phyloP scores from a whole-genome alignment of 2,888 invertebrate species.

The Peribatodes rhomboidaria region DNA sequence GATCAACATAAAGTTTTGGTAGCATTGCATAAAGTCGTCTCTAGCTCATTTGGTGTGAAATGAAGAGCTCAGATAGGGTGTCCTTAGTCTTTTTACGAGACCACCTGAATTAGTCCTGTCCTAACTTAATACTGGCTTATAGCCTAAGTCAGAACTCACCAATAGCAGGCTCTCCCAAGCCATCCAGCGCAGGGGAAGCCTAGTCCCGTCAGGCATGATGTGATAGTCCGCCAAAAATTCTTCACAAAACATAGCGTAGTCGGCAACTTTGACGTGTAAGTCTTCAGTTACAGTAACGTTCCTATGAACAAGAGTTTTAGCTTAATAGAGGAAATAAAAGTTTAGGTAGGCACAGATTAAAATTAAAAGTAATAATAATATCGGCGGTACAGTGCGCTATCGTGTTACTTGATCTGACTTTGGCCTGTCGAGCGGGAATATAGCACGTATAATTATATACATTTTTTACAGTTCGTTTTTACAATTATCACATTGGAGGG shows the following conservation, averaged over 20 bases:
- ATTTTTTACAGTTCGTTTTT: too few species aligned
- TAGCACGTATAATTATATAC: too few species aligned
- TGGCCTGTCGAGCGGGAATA: too few species aligned
- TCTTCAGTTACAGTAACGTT: constrained; percentile 95
- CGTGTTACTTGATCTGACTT: too few species aligned
- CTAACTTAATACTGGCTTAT: too few species aligned
- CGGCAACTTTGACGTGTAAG: constrained; percentile 92
- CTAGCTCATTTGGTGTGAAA: too few species aligned
- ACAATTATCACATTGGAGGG: too few species aligned
- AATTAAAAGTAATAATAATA: not conserved
- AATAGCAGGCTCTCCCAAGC: constrained; percentile 95
- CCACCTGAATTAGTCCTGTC: too few species aligned
- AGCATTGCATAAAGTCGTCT: too few species aligned
- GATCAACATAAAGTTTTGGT: too few species aligned
- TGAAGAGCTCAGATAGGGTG: too few species aligned
- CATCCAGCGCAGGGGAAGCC: constrained; percentile 97
- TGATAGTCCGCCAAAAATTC: constrained; percentile 94
- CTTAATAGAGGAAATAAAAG: not conserved
- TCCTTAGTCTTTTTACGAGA: too few species aligned
- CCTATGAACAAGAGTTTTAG: constrained; percentile 72
- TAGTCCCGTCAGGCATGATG: constrained; percentile 92
- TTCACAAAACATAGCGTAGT: constrained; percentile 94
- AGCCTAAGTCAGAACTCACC: constrained; percentile 82
- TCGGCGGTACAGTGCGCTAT: not conserved
- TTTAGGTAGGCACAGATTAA: not conserved